Percentiles rank a stretch among this genome's conserved stretches.
phyloP scores from a whole-genome alignment of 2,113 vertebrate species.

The Eira barbara region DNA sequence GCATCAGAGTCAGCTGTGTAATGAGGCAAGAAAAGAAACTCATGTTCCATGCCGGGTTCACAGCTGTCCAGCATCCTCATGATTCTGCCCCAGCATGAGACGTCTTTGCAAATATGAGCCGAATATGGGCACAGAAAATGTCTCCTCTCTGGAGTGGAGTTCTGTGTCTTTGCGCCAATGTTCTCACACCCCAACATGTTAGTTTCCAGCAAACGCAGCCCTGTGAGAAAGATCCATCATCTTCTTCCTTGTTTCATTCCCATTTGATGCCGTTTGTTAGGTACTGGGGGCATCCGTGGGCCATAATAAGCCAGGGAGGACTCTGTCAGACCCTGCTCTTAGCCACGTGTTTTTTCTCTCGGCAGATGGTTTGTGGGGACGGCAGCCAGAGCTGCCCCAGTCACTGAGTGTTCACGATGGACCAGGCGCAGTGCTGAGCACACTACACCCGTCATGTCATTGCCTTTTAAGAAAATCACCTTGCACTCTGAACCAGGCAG shows the following conservation, averaged over 20 bases:
- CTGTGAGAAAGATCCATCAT: background rate
- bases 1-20: background rate
- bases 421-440: background rate
- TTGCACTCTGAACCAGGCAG: background rate
- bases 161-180: background rate
- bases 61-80: background rate
- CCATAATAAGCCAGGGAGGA: background rate
- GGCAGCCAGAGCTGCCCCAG: background rate
- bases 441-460: background rate
- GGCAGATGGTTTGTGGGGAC: background rate
- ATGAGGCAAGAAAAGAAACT: background rate
- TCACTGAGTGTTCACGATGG: background rate
- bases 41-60: background rate
- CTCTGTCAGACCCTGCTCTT: background rate
- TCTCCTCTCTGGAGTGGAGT: background rate
- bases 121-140: background rate
- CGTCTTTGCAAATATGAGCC: background rate
- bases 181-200: background rate
- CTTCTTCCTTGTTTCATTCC: background rate
- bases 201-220: background rate
- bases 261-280: background rate
- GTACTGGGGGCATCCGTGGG: background rate
- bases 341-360: background rate
- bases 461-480: background rate
- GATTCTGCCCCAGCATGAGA: background rate